Conservation (phyloP, 1,140 invertebrate species). For the Chelonus insularis region DNA sequence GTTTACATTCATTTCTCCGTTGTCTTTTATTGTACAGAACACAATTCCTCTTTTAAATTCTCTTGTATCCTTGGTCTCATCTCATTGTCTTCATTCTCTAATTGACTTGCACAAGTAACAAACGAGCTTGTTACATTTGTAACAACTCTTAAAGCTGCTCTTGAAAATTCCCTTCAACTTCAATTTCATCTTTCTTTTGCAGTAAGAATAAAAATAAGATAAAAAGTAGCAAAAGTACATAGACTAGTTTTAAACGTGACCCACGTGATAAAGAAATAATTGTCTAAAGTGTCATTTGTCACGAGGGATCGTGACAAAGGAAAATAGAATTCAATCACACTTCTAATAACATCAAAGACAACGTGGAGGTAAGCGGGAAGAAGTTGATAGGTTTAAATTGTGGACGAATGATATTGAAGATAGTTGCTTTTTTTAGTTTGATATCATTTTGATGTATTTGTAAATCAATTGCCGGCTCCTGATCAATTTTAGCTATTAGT, state of each 20-base stretch:
- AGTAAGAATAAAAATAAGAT: neutral
- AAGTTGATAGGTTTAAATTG: no score
- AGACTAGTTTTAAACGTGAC: neutral
- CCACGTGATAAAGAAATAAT: neutral
- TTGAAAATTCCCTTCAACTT: neutral
- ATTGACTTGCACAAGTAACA: neutral
- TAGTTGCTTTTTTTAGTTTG: no score
- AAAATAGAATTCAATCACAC: constrained; percentile 15
- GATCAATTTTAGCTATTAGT: no score
- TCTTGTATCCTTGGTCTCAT: neutral
- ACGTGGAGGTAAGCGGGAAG: constrained; percentile 23
- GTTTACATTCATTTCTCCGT: no score
- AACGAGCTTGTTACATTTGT: neutral
- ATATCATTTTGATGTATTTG: no score
- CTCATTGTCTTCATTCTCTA: constrained; percentile 4
- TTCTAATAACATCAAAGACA: constrained; percentile 10
- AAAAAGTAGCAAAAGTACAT: neutral
- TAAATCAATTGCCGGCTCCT: no score
- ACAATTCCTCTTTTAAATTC: neutral
- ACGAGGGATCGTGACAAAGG: neutral
- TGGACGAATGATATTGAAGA: no score
- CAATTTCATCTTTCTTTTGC: neutral
- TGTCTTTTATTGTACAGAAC: no score
- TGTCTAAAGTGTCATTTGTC: neutral
- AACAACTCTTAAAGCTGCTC: neutral